Evolutionary conservation across 2,113 vertebrate genomes (phyloP).

Genomic region (Ophthalmolycus amberensis): DNA sequence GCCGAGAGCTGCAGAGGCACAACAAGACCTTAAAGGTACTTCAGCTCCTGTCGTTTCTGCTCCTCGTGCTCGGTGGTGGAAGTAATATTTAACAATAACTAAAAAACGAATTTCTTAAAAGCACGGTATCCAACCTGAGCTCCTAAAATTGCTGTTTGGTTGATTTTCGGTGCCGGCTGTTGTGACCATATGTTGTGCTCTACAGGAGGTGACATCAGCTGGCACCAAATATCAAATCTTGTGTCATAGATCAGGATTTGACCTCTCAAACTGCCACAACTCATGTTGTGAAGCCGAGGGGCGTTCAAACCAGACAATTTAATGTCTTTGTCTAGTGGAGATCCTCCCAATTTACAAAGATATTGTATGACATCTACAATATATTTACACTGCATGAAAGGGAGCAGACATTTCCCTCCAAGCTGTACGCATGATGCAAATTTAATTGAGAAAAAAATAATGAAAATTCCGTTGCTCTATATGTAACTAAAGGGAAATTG

Average conservation of each 20-base stretch:
- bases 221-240: slow-evolving; percentile 33
- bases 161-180: slow-evolving; percentile 21
- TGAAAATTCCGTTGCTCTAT: not conserved
- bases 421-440: not conserved
- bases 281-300: not conserved
- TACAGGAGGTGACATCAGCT: slow-evolving; percentile 50
- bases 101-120: not conserved
- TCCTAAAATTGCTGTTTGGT: not conserved
- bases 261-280: slow-evolving; percentile 15
- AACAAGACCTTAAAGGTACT: slow-evolving; percentile 97
- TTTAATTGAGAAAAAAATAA: not conserved
- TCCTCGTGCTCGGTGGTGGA: not conserved
- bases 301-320: not conserved
- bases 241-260: slow-evolving; percentile 41
- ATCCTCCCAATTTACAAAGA: not conserved
- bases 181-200: slow-evolving; percentile 43
- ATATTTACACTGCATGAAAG: not conserved
- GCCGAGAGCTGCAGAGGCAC: slow-evolving; percentile 96
- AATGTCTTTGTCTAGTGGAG: not conserved
- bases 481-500: not conserved
- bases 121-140: not conserved
- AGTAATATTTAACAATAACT: not conserved
- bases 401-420: not conserved
- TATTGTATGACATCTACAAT: not conserved
- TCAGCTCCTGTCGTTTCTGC: not conserved